A percentile compares a stretch with the other conserved stretches of the same genome.
phyloP scores from a whole-genome alignment of 2,888 invertebrate species.

The Silvanus unidentatus region DNA sequence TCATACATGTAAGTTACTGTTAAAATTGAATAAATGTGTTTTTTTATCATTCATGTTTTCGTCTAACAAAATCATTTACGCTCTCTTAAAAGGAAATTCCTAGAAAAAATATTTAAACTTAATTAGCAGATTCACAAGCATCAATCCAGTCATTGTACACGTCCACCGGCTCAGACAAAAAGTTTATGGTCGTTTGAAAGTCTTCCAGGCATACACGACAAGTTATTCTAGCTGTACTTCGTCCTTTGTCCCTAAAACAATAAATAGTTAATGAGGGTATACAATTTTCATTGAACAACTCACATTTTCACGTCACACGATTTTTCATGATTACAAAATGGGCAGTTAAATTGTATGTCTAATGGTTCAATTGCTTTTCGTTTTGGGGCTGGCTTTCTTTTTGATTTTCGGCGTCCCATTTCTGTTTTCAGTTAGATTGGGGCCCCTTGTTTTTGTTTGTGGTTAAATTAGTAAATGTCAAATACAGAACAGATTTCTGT shows the following conservation, averaged over 20 bases:
- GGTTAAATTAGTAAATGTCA: too few relatives aligned
- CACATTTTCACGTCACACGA: constrained; percentile 99
- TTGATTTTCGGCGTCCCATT: constrained; percentile 96
- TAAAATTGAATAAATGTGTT: too few relatives aligned
- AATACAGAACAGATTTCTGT: too few relatives aligned
- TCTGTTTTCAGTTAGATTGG: too few relatives aligned
- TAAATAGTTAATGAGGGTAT: constrained; percentile 5
- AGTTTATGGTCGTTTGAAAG: constrained; percentile 93
- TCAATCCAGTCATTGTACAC: constrained; percentile 99
- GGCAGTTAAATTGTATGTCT: constrained; percentile 96
- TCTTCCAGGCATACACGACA: constrained; percentile 95
- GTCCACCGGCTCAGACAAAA: constrained; percentile 94
- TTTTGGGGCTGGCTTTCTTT: constrained; percentile 94
- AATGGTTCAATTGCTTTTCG: constrained; percentile 87
- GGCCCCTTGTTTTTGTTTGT: too few relatives aligned
- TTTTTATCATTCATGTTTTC: too few relatives aligned
- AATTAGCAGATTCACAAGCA: constrained; percentile 94
- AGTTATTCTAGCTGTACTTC: constrained; percentile 90
- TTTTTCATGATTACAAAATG: constrained; percentile 98
- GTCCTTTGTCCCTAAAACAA: constrained; percentile 87
- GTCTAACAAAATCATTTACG: too few relatives aligned
- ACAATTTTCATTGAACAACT: constrained; percentile 39
- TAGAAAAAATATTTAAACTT: constrained; percentile 30
- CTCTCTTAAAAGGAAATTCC: background rate
- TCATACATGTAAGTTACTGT: too few relatives aligned